A percentile compares a stretch with the other conserved stretches of the same genome.
Conservation (phyloP, 2,113 vertebrate genomes). For the Apodemus speciosus region DNA sequence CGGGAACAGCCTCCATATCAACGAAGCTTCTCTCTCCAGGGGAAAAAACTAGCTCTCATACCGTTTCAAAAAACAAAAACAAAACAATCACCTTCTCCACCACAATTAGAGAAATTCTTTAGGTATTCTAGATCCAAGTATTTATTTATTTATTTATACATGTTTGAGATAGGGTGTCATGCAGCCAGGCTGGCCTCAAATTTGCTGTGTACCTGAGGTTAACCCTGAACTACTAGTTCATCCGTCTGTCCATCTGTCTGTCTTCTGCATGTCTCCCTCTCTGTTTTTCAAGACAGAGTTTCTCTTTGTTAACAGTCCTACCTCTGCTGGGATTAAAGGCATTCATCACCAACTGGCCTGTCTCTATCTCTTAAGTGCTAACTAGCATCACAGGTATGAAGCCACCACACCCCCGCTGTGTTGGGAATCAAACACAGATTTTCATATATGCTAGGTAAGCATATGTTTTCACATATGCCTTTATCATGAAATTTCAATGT, state of each 20-base stretch:
- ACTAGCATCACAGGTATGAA: not conserved
- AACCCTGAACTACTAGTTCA: not conserved
- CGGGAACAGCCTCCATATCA: not conserved
- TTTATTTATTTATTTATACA: not conserved
- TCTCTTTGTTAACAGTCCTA: not conserved
- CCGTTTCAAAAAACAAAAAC: not conserved
- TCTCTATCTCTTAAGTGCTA: not conserved
- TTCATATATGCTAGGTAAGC: not conserved
- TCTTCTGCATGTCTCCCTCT: too few species aligned
- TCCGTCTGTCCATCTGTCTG: not conserved
- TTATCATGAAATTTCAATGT: not conserved
- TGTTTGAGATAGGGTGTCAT: not conserved
- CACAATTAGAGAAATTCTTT: not conserved
- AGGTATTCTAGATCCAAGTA: not conserved
- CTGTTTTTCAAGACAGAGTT: not conserved
- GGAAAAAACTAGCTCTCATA: not conserved
- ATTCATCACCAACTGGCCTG: not conserved
- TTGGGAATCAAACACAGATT: not conserved
- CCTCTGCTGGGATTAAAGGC: not conserved
- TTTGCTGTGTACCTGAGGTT: not conserved
- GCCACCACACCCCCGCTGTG: not conserved
- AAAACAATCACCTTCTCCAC: too few species aligned
- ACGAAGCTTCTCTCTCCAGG: not conserved
- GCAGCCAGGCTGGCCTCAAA: not conserved
- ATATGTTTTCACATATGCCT: too few species aligned